A percentile compares a stretch with the other conserved stretches of the same genome.
Conservation (phyloP, 1,140 invertebrate species). For the Riptortus pedestris region DNA sequence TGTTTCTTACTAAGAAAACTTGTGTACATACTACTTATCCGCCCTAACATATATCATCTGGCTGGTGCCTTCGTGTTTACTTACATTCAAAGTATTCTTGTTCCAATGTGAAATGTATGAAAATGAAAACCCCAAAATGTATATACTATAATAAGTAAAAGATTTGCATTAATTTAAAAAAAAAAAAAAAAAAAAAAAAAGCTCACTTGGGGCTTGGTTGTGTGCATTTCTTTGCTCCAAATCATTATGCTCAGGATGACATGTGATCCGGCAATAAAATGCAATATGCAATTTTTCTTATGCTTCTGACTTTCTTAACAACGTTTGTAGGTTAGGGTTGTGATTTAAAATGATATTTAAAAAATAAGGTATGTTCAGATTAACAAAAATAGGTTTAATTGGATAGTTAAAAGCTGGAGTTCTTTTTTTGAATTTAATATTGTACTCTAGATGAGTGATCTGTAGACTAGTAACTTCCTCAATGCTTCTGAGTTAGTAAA, state of each 20-base stretch:
- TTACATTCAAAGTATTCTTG: constrained; percentile 12
- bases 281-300: constrained; percentile 13
- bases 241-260: constrained; percentile 19
- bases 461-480: constrained; percentile 1
- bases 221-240: constrained; percentile 1
- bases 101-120: constrained; percentile 7
- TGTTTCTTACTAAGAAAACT: not conserved
- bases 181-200: not conserved
- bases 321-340: constrained; percentile 16
- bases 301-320: constrained; percentile 16
- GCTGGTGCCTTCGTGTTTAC: constrained; percentile 19
- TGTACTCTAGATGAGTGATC: not conserved
- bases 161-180: constrained; percentile 2
- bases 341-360: constrained; percentile 9
- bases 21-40: constrained; percentile 14
- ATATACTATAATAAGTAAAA: constrained; percentile 13
- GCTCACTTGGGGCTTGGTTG: constrained; percentile 13
- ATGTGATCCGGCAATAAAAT: constrained; percentile 21
- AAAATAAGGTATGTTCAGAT: constrained; percentile 3
- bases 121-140: constrained; percentile 14
- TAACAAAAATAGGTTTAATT: constrained; percentile 8
- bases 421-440: constrained; percentile 8
- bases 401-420: constrained; percentile 7
- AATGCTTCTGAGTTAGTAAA: constrained; percentile 14
- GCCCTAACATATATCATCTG: constrained; percentile 23